Percentiles rank a stretch among this genome's conserved stretches.
These are phyloP conservation scores for Tuta absoluta DNA, from an alignment of 2,888 invertebrate species.

Conservation along the genomic window DNA sequence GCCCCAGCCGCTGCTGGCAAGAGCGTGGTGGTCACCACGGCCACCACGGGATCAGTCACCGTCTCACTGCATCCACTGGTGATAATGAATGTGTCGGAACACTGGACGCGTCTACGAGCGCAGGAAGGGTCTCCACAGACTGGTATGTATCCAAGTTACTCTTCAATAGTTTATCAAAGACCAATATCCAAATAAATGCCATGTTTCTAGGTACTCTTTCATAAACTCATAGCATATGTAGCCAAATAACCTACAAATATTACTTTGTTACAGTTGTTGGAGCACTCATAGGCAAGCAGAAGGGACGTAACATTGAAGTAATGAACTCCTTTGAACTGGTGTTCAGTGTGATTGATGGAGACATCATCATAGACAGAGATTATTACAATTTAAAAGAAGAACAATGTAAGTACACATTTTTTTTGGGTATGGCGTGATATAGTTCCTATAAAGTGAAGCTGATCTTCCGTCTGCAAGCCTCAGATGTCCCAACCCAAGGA, in stretches of 20 bases:
- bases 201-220: too few relatives aligned
- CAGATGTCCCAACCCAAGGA: too few relatives aligned
- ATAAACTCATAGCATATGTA: too few relatives aligned
- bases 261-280: slow-evolving; percentile 89
- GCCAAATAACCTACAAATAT: neutral
- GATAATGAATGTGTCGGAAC: slow-evolving; percentile 99
- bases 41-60: slow-evolving; percentile 95
- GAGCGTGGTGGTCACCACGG: slow-evolving; percentile 82
- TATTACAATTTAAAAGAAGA: slow-evolving; percentile 97
- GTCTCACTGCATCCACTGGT: slow-evolving; percentile 97
- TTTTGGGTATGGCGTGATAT: too few relatives aligned
- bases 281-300: slow-evolving; percentile 98
- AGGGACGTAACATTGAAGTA: slow-evolving; percentile 97
- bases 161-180: neutral
- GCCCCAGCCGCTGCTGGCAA: slow-evolving; percentile 61
- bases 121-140: slow-evolving; percentile 94
- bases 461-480: too few relatives aligned
- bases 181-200: neutral
- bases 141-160: slow-evolving; percentile 72
- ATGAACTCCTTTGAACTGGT: slow-evolving; percentile 99
- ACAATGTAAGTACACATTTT: slow-evolving; percentile 86
- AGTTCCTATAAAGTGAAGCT: too few relatives aligned
- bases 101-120: slow-evolving; percentile 97
- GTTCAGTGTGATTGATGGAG: slow-evolving; percentile 88
- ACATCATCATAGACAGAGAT: slow-evolving; percentile 95